These are phyloP conservation scores for Pachyrhynchus sulphureomaculatus DNA, from an alignment of 1,140 invertebrate genomes.

Conservation along the genomic window DNA sequence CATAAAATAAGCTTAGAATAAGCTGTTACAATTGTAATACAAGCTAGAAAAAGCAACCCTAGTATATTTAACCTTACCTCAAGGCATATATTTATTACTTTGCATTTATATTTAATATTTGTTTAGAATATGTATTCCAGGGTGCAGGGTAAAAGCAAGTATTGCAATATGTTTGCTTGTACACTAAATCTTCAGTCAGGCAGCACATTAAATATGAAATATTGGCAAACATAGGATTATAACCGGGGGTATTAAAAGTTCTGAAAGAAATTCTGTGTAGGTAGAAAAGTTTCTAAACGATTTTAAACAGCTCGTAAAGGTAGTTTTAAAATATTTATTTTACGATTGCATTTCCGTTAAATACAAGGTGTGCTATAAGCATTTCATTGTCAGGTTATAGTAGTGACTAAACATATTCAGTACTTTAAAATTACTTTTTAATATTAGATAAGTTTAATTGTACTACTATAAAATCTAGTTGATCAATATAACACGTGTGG, in stretches of 20 bases:
- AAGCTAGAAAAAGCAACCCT: conserved; percentile 2
- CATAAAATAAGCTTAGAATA: conserved; percentile 24
- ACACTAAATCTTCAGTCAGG: neutral
- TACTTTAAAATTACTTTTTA: no score
- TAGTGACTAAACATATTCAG: no score
- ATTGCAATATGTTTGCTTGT: conserved; percentile 1
- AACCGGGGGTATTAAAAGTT: no score
- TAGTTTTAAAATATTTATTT: no score
- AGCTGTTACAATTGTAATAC: conserved; percentile 13
- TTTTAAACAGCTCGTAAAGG: neutral
- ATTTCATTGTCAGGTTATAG: no score
- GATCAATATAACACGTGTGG: no score
- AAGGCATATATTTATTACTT: conserved; percentile 19
- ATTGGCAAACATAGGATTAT: conserved; percentile 13
- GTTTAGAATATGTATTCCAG: conserved; percentile 10
- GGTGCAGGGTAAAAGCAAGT: neutral
- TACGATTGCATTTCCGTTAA: no score
- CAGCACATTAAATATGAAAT: conserved; percentile 21
- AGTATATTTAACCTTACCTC: conserved; percentile 15
- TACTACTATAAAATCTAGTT: no score
- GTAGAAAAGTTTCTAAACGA: no score
- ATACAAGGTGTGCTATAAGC: no score
- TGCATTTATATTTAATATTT: conserved; percentile 16
- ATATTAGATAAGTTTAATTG: no score
- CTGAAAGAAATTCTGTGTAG: no score